Conservation (phyloP, 2,797 vertebrate species). For the Brachymystax lenok region DNA sequence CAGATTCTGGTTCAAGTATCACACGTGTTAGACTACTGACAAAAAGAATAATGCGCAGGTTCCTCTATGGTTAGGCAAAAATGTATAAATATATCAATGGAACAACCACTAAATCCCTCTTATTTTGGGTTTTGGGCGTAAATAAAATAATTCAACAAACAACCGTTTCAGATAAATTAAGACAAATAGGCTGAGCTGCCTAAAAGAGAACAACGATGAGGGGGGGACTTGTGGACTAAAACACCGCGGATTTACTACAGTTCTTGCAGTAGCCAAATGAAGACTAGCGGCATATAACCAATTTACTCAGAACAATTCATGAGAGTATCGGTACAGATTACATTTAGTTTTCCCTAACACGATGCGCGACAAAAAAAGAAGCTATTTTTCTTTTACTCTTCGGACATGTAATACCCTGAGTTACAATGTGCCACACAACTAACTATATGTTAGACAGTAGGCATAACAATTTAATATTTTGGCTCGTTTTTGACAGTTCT, state of each 20-base stretch:
- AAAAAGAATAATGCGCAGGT: neutral
- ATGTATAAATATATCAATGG: slow-evolving; percentile 6
- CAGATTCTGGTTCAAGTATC: too few relatives aligned
- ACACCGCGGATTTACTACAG: neutral
- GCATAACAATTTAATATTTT: neutral
- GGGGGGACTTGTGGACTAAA: neutral
- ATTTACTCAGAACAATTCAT: neutral
- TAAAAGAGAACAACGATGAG: too few relatives aligned
- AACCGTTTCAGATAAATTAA: neutral
- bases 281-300: neutral
- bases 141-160: neutral
- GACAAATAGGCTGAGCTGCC: neutral
- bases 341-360: neutral
- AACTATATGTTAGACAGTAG: neutral
- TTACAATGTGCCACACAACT: neutral
- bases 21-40: slow-evolving; percentile 9
- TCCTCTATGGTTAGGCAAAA: neutral
- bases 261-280: neutral
- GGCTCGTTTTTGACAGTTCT: slow-evolving; percentile 19
- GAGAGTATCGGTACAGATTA: neutral
- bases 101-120: neutral
- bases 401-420: neutral
- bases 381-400: neutral
- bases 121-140: neutral
- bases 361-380: neutral